Base-by-base conservation (phyloP, 2,888 invertebrate genomes). In the Meandrusa payeni region DNA sequence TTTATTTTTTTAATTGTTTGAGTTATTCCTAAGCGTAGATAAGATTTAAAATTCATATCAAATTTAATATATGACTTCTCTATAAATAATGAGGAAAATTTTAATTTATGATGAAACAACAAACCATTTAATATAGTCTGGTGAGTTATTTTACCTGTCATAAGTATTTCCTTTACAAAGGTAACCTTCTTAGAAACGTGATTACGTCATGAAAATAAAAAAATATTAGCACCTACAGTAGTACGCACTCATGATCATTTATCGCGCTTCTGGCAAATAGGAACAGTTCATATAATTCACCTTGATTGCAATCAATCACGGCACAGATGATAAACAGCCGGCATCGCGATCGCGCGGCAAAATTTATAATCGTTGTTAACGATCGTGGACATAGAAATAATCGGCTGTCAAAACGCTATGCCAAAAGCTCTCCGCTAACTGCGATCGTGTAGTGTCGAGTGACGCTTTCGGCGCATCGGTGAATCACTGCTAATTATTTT, bases 401-500 rank as follows among this genome's bases (percentile, higher is more conserved):
- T 83, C 73, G 76, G 63, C 72, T 85, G 83, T 83, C 85, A 80
- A 72, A 80, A 61, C 47, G 70, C 74, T 70, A 76, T 85, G 86
- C 86, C 83, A 86, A 85, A 76, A 76, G 65, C 64, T 68, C 66
- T 64, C 66, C 54, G 66, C 68, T 67, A 68, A 62, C 64, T 49
- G 64, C 67, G 63, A 61, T 64, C 61, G 60, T 59, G 55, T 49
- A 60, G 66, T 64, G 74, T 55, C 61, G 72, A 70, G 67, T 64
- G 74, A 74, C 70, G 73, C 71, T 77, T 71, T 76, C 70, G 67
- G 63, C 70, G 63, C 63, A 59, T 40, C 61, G 68, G 74, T 85
- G 81, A 85, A 80, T 83, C 85, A 82, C 59, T 48, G 60, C 69
- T 82, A 80, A 81, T 85, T 81, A 83, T 79, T 85, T 80, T 77